Percentiles rank a stretch among this genome's conserved stretches.
Evolutionary conservation across 2,888 invertebrate species (phyloP).

Genomic region (Drosophila nr. fundita): DNA sequence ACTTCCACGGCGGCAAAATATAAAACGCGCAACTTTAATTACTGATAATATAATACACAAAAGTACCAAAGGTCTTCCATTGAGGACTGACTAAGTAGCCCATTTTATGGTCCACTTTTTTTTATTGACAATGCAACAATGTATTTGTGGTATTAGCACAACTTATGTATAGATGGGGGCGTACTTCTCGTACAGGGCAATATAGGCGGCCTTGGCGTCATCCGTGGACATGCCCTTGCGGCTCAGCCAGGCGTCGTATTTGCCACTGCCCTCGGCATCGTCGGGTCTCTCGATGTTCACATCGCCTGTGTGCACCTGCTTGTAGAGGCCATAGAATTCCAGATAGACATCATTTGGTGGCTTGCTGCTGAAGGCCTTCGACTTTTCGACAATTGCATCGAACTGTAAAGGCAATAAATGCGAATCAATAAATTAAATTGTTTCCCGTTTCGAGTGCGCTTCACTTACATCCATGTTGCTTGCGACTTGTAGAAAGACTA

Average conservation of each 20-base stretch:
- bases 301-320: conserved; percentile 93
- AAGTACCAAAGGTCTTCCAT: conserved; percentile 41
- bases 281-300: conserved; percentile 93
- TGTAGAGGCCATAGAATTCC: conserved; percentile 93
- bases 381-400: conserved; percentile 66
- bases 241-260: conserved; percentile 95
- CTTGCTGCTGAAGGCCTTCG: conserved; percentile 90
- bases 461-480: conserved; percentile 68
- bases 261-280: conserved; percentile 95
- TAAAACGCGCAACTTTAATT: conserved; percentile 42
- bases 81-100: conserved; percentile 31
- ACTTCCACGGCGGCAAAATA: conserved; percentile 28
- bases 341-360: conserved; percentile 93
- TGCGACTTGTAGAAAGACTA: conserved; percentile 52
- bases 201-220: conserved; percentile 92
- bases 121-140: conserved; percentile 17
- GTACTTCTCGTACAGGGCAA: conserved; percentile 88
- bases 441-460: not conserved
- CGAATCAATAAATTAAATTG: not conserved
- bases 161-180: conserved; percentile 85
- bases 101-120: not conserved
- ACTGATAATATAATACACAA: conserved; percentile 14
- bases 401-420: conserved; percentile 45
- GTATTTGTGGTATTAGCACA: not conserved
- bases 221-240: conserved; percentile 92